Evolutionary conservation across 2,797 vertebrate genomes (phyloP), one percentile per base, ranked within the genome.

Genomic region (Melanotaenia pygmaea): DNA sequence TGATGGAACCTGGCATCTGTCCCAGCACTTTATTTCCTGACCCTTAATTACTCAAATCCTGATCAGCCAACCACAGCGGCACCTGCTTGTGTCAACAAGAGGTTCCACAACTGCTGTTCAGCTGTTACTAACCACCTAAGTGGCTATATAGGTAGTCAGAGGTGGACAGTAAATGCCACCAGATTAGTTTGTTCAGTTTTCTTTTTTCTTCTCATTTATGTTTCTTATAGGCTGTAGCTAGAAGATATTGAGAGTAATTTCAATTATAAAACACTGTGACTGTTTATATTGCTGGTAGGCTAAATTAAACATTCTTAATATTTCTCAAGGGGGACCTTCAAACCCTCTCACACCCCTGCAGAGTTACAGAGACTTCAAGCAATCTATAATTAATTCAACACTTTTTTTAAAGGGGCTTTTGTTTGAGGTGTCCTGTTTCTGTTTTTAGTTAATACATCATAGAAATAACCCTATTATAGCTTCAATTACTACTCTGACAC

Each of bases 301-400:
- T 32, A 88, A 85, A 86, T 86, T 74, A 81, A 78, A 51, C 70
- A 74, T 72, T 32, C 14, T 30, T 40, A 86, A 87, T 90, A 7
- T 85, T 81, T 59, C 79, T 70, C 73, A 11, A 16, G 70, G 68
- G 83, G 72, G 9, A 53, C 43, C 54, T 75, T 82, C 67, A 82
- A 72, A 70, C 65, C 69, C 72, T 61, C 32, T 73, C 59, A 37
- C 68, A 74, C 71, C 79, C 1, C 54, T 40, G 58, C 34, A 54
- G 65, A 80, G 10, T 40, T 22, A 75, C 61, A 32, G 20, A 16
- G 70, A 58, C 74, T 57, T 43, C 22, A 20, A 86, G 77, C 69
- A 64, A 81, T 72, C 74, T 77, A 79, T 84, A 81, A 85, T 86
- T 81, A 82, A 84, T 82, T 83, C 74, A 77, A 13, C 26, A 26